Evolutionary conservation across 53 echinoderm and acorn worm genomes (phyloP).

Genomic region (Holothuria scabra): DNA sequence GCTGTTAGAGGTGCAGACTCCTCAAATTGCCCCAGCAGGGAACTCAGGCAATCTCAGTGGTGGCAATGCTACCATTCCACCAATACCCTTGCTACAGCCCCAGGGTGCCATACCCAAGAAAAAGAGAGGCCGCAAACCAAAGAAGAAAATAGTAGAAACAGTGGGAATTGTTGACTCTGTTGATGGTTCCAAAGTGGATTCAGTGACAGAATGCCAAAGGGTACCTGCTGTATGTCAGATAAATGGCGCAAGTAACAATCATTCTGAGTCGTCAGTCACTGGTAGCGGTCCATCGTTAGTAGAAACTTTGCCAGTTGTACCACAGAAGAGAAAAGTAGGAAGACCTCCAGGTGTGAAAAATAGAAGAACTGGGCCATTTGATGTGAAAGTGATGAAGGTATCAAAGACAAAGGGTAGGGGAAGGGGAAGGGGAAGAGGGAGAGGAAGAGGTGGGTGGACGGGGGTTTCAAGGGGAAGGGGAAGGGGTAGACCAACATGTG

Average conservation of each 20-base stretch:
- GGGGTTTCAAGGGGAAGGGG: constrained; percentile 31
- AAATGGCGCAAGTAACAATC: no score
- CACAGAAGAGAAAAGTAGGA: constrained; percentile 32
- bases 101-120: constrained; percentile 13
- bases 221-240: no score
- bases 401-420: constrained; percentile 32
- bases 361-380: constrained; percentile 20
- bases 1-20: no score
- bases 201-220: no score
- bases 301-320: constrained; percentile 43
- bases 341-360: constrained; percentile 22
- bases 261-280: no score
- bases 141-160: constrained; percentile 4
- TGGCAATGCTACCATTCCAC: no score
- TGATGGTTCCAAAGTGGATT: background rate
- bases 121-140: constrained; percentile 36
- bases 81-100: no score
- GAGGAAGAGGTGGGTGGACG: constrained; percentile 25
- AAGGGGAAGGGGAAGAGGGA: constrained; percentile 17
- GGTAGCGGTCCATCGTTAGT: constrained; percentile 10
- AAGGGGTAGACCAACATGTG: constrained; percentile 12
- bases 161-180: background rate
- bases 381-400: constrained; percentile 30
- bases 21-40: no score
- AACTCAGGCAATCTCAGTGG: no score